Evolutionary conservation across 2,797 vertebrate species (phyloP).

Genomic region (Intellagama lesueurii): DNA sequence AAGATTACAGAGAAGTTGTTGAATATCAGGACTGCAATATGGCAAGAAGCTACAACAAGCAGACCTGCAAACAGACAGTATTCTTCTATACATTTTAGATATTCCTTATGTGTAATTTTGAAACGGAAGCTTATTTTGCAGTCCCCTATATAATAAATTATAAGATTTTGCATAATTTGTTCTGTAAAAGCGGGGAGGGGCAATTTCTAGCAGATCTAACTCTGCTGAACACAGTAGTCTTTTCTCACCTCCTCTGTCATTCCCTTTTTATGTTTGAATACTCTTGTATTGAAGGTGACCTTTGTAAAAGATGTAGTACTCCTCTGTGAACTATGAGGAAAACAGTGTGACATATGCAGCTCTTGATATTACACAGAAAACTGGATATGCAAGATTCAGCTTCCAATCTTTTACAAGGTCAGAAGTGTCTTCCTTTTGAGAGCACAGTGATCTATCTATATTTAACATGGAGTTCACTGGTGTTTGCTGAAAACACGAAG

Average conservation of each 20-base stretch:
- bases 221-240: background rate
- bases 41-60: conserved; percentile 29
- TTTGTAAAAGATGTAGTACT: background rate
- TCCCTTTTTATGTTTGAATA: background rate
- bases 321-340: background rate
- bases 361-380: background rate
- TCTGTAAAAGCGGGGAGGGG: background rate
- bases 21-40: background rate
- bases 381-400: background rate
- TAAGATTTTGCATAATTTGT: background rate
- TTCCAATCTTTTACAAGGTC: background rate
- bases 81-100: background rate
- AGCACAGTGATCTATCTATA: background rate
- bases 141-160: conserved; percentile 2
- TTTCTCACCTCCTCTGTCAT: background rate
- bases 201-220: background rate
- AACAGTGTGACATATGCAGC: background rate
- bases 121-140: background rate
- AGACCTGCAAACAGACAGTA: conserved; percentile 28
- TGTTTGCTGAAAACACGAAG: background rate
- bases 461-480: background rate
- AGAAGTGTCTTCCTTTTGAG: background rate
- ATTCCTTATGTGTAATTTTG: background rate
- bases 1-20: conserved; percentile 48
- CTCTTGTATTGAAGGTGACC: background rate